Evolutionary conservation across 2,888 invertebrate species (phyloP).

Genomic region (Machimus rusticus): DNA sequence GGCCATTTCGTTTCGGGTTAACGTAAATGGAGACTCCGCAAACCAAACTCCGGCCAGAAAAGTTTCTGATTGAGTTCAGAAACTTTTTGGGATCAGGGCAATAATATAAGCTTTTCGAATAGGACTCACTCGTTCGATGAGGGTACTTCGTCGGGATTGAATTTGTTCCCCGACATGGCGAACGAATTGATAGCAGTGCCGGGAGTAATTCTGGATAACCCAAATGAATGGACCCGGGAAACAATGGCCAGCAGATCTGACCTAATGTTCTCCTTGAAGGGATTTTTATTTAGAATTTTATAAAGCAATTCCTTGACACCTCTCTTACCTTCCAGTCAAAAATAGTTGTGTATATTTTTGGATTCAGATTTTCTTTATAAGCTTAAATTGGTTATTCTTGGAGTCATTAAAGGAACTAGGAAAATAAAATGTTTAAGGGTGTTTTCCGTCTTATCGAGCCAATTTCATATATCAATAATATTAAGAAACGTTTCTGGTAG

Average conservation of each 20-base stretch:
- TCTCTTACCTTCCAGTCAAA: not conserved
- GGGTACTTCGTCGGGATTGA: slow-evolving; percentile 4
- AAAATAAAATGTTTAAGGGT: too few relatives aligned
- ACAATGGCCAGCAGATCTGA: not conserved
- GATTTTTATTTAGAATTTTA: not conserved
- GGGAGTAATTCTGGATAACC: not conserved
- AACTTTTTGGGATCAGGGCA: slow-evolving; percentile 26
- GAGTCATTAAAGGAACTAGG: too few relatives aligned
- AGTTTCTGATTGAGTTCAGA: slow-evolving; percentile 36
- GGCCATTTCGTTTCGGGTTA: slow-evolving; percentile 28
- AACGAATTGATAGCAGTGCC: not conserved
- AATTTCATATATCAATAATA: too few relatives aligned
- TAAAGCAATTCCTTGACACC: not conserved
- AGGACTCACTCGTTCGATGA: slow-evolving; percentile 11
- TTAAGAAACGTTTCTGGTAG: too few relatives aligned
- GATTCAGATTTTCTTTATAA: too few relatives aligned
- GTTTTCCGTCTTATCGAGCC: too few relatives aligned
- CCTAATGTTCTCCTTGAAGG: not conserved
- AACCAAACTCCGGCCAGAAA: not conserved
- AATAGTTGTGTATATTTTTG: too few relatives aligned
- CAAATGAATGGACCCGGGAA: not conserved
- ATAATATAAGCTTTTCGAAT: slow-evolving; percentile 24
- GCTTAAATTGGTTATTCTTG: too few relatives aligned
- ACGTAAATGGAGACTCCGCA: slow-evolving; percentile 24
- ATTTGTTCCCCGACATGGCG: not conserved